Evolutionary conservation across 2,797 vertebrate genomes (phyloP).

Genomic region (Chelonia mydas): DNA sequence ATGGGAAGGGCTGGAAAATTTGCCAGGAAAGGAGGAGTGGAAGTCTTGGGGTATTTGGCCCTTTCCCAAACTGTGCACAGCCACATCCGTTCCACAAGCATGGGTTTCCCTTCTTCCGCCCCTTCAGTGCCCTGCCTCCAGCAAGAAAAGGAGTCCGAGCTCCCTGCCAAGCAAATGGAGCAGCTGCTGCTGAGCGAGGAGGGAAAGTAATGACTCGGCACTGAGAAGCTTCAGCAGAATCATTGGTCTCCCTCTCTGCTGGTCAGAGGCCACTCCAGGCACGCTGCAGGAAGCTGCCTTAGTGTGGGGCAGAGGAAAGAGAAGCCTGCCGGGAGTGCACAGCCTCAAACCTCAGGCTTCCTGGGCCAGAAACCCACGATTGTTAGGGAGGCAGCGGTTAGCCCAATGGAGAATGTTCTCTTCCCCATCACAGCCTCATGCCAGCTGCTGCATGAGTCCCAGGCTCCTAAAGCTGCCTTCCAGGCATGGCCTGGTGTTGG

Average conservation of each 20-base stretch:
- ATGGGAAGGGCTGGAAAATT: not conserved
- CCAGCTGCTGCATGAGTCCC: conserved; percentile 12
- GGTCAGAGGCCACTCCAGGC: conserved; percentile 63
- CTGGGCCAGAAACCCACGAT: conserved; percentile 65
- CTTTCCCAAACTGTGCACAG: not conserved
- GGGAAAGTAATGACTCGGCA: conserved; percentile 65
- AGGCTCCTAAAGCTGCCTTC: conserved; percentile 11
- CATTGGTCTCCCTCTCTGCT: conserved; percentile 61
- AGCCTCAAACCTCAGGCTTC: conserved; percentile 51
- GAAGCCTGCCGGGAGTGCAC: conserved; percentile 29
- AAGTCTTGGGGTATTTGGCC: not conserved
- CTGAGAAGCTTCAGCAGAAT: conserved; percentile 40
- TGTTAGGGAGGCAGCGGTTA: not conserved
- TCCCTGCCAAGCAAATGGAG: conserved; percentile 7
- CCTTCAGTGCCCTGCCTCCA: not conserved
- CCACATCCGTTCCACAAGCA: conserved; percentile 25
- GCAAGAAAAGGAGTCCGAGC: not conserved
- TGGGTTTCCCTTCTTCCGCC: conserved; percentile 22
- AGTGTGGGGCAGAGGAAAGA: conserved; percentile 1
- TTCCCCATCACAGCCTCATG: not conserved
- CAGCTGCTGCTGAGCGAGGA: conserved; percentile 53
- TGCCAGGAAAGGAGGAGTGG: not conserved
- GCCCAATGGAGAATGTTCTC: conserved; percentile 30
- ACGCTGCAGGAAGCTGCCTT: conserved; percentile 58
- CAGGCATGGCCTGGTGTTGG: conserved; percentile 16